These are phyloP conservation scores for Drosophila basisetae DNA, from an alignment of 2,888 invertebrate species.

Conservation along the genomic window DNA sequence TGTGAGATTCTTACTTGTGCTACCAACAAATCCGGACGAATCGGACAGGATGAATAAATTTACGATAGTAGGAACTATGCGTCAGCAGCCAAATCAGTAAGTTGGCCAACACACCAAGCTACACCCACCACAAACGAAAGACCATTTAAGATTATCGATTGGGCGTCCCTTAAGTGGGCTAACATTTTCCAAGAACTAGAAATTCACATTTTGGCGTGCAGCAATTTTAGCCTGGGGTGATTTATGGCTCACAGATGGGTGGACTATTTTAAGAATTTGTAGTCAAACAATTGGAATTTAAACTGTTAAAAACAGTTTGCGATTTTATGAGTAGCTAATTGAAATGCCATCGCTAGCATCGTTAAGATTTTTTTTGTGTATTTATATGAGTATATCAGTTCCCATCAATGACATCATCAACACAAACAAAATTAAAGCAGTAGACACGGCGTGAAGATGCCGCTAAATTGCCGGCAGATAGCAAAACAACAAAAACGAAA, in stretches of 20 bases:
- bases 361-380: background rate
- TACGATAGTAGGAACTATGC: slow-evolving; percentile 76
- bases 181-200: slow-evolving; percentile 26
- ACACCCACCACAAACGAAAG: background rate
- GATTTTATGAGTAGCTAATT: slow-evolving; percentile 9
- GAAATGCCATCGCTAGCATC: slow-evolving; percentile 3
- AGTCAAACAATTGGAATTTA: background rate
- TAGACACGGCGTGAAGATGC: slow-evolving; percentile 55
- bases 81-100: slow-evolving; percentile 81
- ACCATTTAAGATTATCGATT: slow-evolving; percentile 53
- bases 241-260: slow-evolving; percentile 36
- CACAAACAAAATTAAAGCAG: slow-evolving; percentile 43
- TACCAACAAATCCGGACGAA: slow-evolving; percentile 68
- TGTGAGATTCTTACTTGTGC: slow-evolving; percentile 69
- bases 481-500: slow-evolving; percentile 7
- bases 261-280: background rate
- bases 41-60: slow-evolving; percentile 74
- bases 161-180: slow-evolving; percentile 2
- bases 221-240: slow-evolving; percentile 18
- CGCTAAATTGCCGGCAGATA: slow-evolving; percentile 53
- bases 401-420: slow-evolving; percentile 69
- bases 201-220: slow-evolving; percentile 43
- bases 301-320: background rate
- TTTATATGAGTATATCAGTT: slow-evolving; percentile 18
- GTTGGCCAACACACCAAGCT: slow-evolving; percentile 43